Conservation (phyloP, 1,140 invertebrate genomes). For the Pseudomyrmex pallidus region DNA sequence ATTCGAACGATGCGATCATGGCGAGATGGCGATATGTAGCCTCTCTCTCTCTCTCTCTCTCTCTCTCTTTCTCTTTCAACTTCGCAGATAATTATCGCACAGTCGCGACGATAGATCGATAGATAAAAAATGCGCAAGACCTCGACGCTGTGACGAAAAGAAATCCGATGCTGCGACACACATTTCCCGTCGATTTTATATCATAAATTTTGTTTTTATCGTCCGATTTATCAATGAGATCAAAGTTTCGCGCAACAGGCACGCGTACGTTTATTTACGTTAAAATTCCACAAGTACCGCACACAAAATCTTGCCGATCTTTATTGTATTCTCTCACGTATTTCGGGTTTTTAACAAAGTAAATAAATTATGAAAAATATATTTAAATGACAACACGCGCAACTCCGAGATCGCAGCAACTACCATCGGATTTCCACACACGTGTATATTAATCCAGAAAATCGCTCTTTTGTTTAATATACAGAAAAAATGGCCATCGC, state of each 20-base stretch:
- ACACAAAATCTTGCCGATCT: neutral
- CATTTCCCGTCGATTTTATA: neutral
- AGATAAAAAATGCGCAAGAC: conserved; percentile 36
- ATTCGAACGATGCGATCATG: neutral
- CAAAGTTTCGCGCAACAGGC: conserved; percentile 14
- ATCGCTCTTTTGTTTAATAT: conserved; percentile 4
- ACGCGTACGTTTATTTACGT: neutral
- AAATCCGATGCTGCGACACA: neutral
- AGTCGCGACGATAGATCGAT: conserved; percentile 49
- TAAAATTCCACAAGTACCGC: neutral
- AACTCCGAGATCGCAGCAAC: no score
- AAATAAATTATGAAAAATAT: neutral
- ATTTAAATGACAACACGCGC: no score
- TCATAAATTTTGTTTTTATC: conserved; percentile 2
- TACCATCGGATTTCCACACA: neutral
- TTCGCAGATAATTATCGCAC: conserved; percentile 41
- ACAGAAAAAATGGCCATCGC: conserved; percentile 84
- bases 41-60: neutral
- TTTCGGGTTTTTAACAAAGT: neutral
- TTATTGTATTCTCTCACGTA: neutral
- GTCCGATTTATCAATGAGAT: neutral
- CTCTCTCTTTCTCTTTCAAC: neutral
- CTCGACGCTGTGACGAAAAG: neutral
- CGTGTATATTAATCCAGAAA: neutral
- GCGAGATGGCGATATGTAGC: conserved; percentile 2